Base-by-base conservation (phyloP, 2,797 vertebrate genomes). In the Lagodon rhomboides region DNA sequence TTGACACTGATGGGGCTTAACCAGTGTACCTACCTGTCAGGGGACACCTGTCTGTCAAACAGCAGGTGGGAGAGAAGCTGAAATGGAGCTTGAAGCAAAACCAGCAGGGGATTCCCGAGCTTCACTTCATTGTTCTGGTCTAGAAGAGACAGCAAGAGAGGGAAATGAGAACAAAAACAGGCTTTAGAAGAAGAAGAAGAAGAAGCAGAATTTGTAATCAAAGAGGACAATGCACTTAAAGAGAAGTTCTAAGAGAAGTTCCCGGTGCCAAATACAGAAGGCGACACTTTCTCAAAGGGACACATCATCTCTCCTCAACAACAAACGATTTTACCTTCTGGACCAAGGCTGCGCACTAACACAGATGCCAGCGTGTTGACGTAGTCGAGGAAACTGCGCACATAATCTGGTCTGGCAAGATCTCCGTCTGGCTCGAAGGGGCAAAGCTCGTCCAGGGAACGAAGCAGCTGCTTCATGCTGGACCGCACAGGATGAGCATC, bases 41-140 rank as follows among this genome's bases (percentile, higher is more conserved):
- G 98, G 68, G 96, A 94, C 78, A 98, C 97, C 82, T 99, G 98
- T 87, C 95, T 96, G 77, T 99, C 98, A 90, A 99, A 97, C 38
- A 99, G 88, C 87, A 99, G 95, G 79, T 98, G 94, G 12, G 98
- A 97, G 20, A 98, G 90, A 64, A 99, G 94, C 82, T 98, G 97
- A 72, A 95, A 95, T 1, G 98, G 97, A 17, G 96, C 90, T 87
- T 99, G 97, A 62, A 97, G 96, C 77, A 99, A 88, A 58, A 99
- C 92, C 84, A 99, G 92, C 73, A 99, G 96, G 20, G 98, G 97
- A 88, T 99, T 99, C 73, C 96, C 97, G 25, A 98, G 91, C 85
- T 96, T 99, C 79, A 97, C 92, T 25, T 96, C 95, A 56, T 85
- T 60, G 77, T 79, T 84, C 3, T 88, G 91, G 92, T 97, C 98